A percentile compares a stretch with the other conserved stretches of the same genome.
Conservation (phyloP, 1,140 invertebrate genomes). For the Acromyrmex echinatior region DNA sequence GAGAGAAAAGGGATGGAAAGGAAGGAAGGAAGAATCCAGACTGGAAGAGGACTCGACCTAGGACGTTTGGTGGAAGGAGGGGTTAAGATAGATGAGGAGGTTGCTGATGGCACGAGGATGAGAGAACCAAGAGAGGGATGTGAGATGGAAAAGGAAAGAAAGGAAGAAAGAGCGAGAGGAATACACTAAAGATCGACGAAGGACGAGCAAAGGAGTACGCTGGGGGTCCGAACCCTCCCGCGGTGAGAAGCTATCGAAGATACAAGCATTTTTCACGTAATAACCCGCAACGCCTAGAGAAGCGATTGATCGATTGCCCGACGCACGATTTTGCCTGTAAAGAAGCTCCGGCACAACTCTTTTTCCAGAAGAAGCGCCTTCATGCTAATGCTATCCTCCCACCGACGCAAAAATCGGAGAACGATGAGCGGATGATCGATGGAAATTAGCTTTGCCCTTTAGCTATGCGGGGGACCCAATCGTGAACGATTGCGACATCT, state of each 20-base stretch:
- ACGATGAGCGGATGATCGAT: constrained; percentile 60
- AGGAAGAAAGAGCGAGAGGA: constrained; percentile 19
- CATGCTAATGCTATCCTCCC: constrained; percentile 62
- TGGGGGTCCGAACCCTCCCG: constrained; percentile 80
- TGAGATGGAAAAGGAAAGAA: constrained; percentile 53
- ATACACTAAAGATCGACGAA: constrained; percentile 14
- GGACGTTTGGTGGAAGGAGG: constrained; percentile 50
- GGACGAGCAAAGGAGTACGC: constrained; percentile 69
- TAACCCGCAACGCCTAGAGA: constrained; percentile 83
- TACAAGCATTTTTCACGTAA: constrained; percentile 83
- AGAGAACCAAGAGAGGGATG: constrained; percentile 47
- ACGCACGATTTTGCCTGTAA: constrained; percentile 83
- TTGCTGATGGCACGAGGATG: constrained; percentile 70
- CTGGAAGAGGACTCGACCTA: constrained; percentile 55
- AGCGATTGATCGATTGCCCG: constrained; percentile 83
- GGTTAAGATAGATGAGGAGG: constrained; percentile 72
- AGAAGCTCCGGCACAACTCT: constrained; percentile 75
- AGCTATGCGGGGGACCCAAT: constrained; percentile 28
- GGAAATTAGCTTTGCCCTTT: constrained; percentile 61
- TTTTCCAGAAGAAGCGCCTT: constrained; percentile 53
- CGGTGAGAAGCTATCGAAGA: constrained; percentile 81
- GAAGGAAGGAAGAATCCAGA: constrained; percentile 51
- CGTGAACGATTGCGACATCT: constrained; percentile 40
- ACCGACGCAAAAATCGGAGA: constrained; percentile 33
- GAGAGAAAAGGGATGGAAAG: constrained; percentile 38